Conservation (phyloP, 2,113 vertebrate species). For the Psilopogon haemacephalus region DNA sequence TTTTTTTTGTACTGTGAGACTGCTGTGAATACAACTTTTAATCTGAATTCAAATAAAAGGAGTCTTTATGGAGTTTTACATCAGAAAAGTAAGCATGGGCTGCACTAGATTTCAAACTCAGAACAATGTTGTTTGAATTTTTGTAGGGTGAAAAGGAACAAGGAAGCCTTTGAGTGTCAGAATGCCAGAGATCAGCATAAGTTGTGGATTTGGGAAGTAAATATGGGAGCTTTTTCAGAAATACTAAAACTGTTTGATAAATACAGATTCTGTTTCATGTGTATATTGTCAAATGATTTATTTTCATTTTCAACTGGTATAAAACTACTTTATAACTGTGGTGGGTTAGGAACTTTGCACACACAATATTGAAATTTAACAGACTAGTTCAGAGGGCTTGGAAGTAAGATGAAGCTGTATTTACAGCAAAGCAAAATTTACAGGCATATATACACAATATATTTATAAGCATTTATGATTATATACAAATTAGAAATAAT, state of each 20-base stretch:
- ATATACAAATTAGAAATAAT: too few species aligned
- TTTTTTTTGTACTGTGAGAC: background rate
- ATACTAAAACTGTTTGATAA: background rate
- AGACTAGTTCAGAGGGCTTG: too few species aligned
- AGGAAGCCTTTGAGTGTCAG: background rate
- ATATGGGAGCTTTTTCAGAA: background rate
- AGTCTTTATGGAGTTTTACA: background rate
- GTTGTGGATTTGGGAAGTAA: rapidly evolving
- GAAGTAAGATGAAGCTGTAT: too few species aligned
- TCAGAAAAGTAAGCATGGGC: background rate
- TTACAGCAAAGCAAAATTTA: too few species aligned
- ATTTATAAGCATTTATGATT: too few species aligned
- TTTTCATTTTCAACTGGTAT: background rate
- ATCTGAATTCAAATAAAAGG: background rate
- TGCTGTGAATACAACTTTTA: background rate
- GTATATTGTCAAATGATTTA: background rate
- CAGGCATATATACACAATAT: too few species aligned
- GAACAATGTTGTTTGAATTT: background rate
- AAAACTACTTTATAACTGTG: background rate
- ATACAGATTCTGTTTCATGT: background rate
- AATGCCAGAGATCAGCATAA: background rate
- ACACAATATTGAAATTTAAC: too few species aligned
- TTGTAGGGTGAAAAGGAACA: background rate
- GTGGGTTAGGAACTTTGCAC: too few species aligned
- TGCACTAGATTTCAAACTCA: background rate